A percentile compares a stretch with the other conserved stretches of the same genome.
phyloP scores from a whole-genome alignment of 2,797 vertebrate genomes.

The Amblyopsis hoosieri region DNA sequence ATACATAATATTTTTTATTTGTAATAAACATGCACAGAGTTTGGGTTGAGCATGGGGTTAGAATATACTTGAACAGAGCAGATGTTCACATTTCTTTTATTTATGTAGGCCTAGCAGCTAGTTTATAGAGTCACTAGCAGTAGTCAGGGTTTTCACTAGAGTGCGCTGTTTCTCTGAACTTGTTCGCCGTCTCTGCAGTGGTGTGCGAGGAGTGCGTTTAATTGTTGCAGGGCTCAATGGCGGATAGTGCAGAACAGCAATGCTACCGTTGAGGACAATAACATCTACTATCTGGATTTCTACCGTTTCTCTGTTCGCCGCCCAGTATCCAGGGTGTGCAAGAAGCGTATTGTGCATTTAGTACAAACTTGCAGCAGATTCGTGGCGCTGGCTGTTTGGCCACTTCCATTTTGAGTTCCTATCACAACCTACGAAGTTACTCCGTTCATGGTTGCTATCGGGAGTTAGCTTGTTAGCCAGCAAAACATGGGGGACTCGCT shows the following conservation, averaged over 20 bases:
- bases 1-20: no score
- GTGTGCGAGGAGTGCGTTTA: constrained; percentile 83
- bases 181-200: constrained; percentile 68
- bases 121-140: background rate
- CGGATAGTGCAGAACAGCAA: constrained; percentile 77
- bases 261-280: constrained; percentile 77
- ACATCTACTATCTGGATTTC: constrained; percentile 56
- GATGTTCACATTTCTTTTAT: no score
- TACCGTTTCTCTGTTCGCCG: constrained; percentile 45
- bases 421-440: constrained; percentile 70
- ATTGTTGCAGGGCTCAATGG: constrained; percentile 84
- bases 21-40: no score
- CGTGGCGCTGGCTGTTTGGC: constrained; percentile 13
- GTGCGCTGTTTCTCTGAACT: constrained; percentile 54
- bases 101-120: no score
- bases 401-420: constrained; percentile 55
- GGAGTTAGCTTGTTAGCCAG: constrained; percentile 58
- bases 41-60: no score
- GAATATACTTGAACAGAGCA: no score
- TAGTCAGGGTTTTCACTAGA: constrained; percentile 11
- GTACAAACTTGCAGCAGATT: constrained; percentile 1
- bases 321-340: constrained; percentile 23
- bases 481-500: constrained; percentile 87
- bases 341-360: constrained; percentile 22
- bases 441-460: constrained; percentile 73